Percentiles rank a stretch among this genome's conserved stretches.
Evolutionary conservation across 2,888 invertebrate species (phyloP).

Genomic region (Agelastica alni): DNA sequence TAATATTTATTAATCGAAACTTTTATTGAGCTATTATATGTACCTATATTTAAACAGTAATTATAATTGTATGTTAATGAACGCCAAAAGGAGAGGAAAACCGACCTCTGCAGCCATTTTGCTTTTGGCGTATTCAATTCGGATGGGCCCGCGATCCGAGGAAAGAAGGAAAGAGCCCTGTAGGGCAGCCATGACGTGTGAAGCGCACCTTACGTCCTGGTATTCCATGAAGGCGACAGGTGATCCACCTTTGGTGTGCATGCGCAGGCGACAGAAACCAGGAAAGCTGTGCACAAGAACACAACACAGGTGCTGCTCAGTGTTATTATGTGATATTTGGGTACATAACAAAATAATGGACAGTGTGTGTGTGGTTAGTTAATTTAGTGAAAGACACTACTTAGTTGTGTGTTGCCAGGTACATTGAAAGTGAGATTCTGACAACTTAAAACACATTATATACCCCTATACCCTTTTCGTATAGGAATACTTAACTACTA

Average conservation of each 20-base stretch:
- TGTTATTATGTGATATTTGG: conserved; percentile 37
- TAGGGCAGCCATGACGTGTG: conserved; percentile 89
- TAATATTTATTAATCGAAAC: too few relatives aligned
- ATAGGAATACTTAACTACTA: too few relatives aligned
- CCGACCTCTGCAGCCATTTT: conserved; percentile 84
- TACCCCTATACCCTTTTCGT: too few relatives aligned
- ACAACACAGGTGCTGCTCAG: conserved; percentile 54
- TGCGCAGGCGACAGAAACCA: conserved; percentile 97
- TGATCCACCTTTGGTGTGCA: conserved; percentile 85
- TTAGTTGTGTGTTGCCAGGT: conserved; percentile 2
- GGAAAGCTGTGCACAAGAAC: conserved; percentile 83
- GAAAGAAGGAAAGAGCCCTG: conserved; percentile 96
- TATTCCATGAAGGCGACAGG: conserved; percentile 99
- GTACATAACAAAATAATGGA: conserved; percentile 39
- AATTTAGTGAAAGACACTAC: conserved; percentile 1
- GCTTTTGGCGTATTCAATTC: conserved; percentile 98
- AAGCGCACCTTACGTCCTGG: conserved; percentile 88
- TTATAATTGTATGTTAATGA: conserved; percentile 19
- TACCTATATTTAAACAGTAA: too few relatives aligned
- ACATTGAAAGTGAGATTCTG: not conserved
- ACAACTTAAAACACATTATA: too few relatives aligned
- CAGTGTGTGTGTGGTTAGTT: conserved; percentile 25
- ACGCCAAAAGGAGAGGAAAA: conserved; percentile 10
- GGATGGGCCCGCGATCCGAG: conserved; percentile 95
- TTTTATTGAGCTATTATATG: too few relatives aligned